Evolutionary conservation across 2,888 invertebrate genomes (phyloP).

Genomic region (Temnothorax ravouxi): DNA sequence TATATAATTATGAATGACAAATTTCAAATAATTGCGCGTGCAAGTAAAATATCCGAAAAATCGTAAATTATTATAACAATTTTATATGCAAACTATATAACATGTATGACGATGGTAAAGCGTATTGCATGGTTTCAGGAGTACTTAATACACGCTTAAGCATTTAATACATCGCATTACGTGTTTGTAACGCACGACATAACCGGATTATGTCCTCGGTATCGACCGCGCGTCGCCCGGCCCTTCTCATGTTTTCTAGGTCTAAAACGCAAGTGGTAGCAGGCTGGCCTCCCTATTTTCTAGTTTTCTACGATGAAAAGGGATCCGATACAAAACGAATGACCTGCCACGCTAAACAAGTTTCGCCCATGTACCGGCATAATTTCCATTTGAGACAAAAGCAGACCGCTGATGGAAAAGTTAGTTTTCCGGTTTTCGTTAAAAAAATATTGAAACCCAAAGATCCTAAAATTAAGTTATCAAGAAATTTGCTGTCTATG

Average conservation of each 20-base stretch:
- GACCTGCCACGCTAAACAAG: constrained; percentile 5
- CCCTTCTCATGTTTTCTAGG: constrained; percentile 34
- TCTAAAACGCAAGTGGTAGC: constrained; percentile 28
- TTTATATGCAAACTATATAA: background rate
- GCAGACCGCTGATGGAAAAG: background rate
- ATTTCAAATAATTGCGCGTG: background rate
- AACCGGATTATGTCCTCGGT: constrained; percentile 48
- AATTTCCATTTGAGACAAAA: constrained; percentile 10
- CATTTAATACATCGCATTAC: constrained; percentile 43
- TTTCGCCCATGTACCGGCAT: background rate
- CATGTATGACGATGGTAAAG: background rate
- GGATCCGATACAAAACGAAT: background rate
- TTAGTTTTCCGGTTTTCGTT: background rate
- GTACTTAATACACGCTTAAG: constrained; percentile 49
- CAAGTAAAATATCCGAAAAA: constrained; percentile 13
- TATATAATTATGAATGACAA: background rate
- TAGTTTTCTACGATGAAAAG: constrained; percentile 19
- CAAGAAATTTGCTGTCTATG: background rate
- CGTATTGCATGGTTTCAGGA: constrained; percentile 43
- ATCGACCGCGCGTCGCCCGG: constrained; percentile 28
- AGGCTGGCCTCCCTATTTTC: constrained; percentile 10
- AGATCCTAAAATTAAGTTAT: background rate
- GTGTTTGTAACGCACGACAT: constrained; percentile 37
- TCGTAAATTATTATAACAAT: constrained; percentile 8
- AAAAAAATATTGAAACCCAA: background rate